Evolutionary conservation across 1,140 invertebrate genomes (phyloP), one percentile per base, ranked within the genome.

Genomic region (Drosophila murphyi): DNA sequence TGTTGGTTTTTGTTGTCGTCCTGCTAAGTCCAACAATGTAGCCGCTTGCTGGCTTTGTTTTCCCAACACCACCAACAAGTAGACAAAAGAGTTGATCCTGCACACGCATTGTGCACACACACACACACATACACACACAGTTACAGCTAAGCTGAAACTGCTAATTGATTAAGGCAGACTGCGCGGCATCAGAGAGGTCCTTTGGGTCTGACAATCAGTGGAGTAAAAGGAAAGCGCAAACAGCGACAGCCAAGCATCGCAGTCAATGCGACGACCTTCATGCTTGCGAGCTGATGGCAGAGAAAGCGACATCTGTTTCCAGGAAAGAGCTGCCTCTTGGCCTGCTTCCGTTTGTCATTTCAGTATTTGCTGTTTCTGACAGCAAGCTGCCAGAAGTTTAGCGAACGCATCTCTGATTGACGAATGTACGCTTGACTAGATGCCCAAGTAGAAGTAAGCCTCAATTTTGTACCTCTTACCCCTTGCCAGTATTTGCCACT

Each of bases 301-400:
- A 37, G 20, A 52, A 35, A 12, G 37, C 65, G 59, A 62, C 81
- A 74, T 76, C 72, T 80, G 72, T 48, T 64, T 41, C 50, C 69
- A 74, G 82, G 83, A 82, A 78, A 61, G 39, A 37, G 32, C 47
- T 62, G 64, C 69, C 54, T 67, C 65, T 69, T 83, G 68, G 37
- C 72, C 41, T 62, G 61, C 73, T 78, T 88, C 85, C 85, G 85
- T 88, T 88, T 88, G 80, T 88, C 85, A 85, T 88, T 89, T 80
- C 63, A 85, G 67, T 63, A 72, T 89, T 73, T 68, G 85, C 83
- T 80, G 83, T 56, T 70, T 74, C 68, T 85, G 85, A 89, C 85
- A 88, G 74, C 85, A 72, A 89, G 63, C 85, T 88, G 85, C 78
- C 80, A 89, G 74, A 89, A 89, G 67, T 85, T 88, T 59, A 59